Conservation (phyloP, 2,113 vertebrate species). For the Amphilophus citrinellus region DNA sequence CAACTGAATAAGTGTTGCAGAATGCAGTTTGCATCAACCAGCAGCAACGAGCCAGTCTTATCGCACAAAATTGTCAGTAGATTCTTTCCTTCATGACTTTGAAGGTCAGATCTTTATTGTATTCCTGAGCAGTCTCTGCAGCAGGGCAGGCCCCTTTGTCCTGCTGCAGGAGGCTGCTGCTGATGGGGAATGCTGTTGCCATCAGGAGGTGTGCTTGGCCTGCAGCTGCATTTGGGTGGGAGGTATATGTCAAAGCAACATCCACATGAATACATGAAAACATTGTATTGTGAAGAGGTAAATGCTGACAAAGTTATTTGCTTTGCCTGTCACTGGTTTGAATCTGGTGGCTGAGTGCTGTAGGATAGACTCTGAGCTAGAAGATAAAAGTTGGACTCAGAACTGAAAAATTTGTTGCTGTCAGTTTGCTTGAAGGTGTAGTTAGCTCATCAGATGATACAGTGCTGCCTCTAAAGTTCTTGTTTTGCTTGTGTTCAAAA, state of each 20-base stretch:
- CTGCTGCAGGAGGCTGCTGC: neutral
- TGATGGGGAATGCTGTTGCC: neutral
- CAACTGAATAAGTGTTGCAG: too few species aligned
- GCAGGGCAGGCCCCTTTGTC: neutral
- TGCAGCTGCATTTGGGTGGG: neutral
- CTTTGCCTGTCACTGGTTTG: too few species aligned
- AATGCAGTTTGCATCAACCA: neutral
- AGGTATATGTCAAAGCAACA: neutral
- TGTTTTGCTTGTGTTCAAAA: too few species aligned
- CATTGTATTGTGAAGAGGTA: too few species aligned
- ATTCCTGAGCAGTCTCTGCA: neutral
- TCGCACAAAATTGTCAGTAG: too few species aligned
- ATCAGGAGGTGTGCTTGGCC: neutral
- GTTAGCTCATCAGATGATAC: neutral
- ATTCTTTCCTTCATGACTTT: neutral
- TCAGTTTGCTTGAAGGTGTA: neutral
- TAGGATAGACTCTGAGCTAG: too few species aligned
- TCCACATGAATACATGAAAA: neutral
- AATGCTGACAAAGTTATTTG: too few species aligned
- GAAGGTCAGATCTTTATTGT: neutral
- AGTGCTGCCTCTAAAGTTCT: neutral
- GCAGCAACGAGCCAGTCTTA: too few species aligned
- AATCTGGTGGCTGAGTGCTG: too few species aligned
- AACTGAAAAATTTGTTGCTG: neutral
- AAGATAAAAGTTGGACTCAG: too few species aligned